Evolutionary conservation across 2,888 invertebrate genomes (phyloP).

Genomic region (Ophonus ardosiacus): DNA sequence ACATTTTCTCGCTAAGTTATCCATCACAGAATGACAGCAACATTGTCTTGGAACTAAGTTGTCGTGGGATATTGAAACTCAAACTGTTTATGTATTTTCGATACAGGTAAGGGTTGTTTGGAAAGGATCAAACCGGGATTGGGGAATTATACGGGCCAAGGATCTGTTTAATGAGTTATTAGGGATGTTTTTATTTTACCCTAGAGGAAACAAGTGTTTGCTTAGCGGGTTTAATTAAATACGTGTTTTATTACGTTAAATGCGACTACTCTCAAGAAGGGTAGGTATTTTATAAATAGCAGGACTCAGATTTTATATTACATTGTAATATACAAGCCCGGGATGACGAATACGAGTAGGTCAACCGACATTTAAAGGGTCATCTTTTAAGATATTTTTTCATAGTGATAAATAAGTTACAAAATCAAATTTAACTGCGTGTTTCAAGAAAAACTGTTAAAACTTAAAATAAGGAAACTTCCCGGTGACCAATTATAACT

Average conservation of each 20-base stretch:
- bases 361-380: too few relatives aligned
- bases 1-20: neutral
- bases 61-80: conserved; percentile 21
- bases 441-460: too few relatives aligned
- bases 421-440: too few relatives aligned
- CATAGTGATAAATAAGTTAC: too few relatives aligned
- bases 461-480: too few relatives aligned
- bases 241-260: neutral
- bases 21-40: conserved; percentile 9
- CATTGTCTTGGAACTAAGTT: conserved; percentile 30
- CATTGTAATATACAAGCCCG: too few relatives aligned
- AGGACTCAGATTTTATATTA: too few relatives aligned
- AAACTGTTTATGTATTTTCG: conserved; percentile 31
- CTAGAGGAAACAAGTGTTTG: neutral
- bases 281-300: too few relatives aligned
- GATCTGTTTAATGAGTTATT: conserved; percentile 4
- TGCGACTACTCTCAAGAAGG: too few relatives aligned
- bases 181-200: neutral
- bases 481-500: too few relatives aligned
- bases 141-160: neutral
- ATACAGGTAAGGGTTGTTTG: conserved; percentile 9
- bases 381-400: too few relatives aligned
- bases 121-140: neutral
- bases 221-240: neutral
- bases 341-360: too few relatives aligned